A percentile compares a stretch with the other conserved stretches of the same genome.
Conservation (phyloP, 2,888 invertebrate genomes). For the Cosmia pyralina region DNA sequence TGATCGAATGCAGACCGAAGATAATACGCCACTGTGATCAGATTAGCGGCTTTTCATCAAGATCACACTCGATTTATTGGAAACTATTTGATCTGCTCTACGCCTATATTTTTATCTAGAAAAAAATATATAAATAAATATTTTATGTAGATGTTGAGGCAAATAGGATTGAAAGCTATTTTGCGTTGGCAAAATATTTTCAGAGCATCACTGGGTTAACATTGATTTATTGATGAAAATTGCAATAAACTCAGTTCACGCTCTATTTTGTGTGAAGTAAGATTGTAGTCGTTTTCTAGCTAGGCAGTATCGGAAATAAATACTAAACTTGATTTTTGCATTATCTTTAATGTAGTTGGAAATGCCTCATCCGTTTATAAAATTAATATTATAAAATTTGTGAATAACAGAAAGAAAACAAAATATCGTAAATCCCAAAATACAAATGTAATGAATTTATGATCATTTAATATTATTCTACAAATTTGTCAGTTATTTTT, state of each 20-base stretch:
- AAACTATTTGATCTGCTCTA: conserved; percentile 38
- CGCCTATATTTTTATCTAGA: not conserved
- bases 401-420: not conserved
- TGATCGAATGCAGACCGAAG: conserved; percentile 38
- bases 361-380: no score
- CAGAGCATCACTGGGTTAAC: no score
- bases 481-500: no score
- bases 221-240: conserved; percentile 21
- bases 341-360: not conserved
- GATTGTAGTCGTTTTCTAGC: no score
- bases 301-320: no score
- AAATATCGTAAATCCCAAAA: conserved; percentile 6
- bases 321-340: not conserved
- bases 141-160: not conserved
- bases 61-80: conserved; percentile 20
- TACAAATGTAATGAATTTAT: no score
- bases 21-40: conserved; percentile 28
- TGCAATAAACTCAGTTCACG: not conserved
- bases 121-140: conserved; percentile 15
- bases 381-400: no score
- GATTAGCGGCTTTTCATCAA: conserved; percentile 37
- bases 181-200: conserved; percentile 4
- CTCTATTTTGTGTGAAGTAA: not conserved
- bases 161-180: not conserved
- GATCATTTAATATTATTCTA: no score